These are phyloP conservation scores for Ephialtes manifestator DNA, from an alignment of 2,888 invertebrate genomes.

Conservation along the genomic window DNA sequence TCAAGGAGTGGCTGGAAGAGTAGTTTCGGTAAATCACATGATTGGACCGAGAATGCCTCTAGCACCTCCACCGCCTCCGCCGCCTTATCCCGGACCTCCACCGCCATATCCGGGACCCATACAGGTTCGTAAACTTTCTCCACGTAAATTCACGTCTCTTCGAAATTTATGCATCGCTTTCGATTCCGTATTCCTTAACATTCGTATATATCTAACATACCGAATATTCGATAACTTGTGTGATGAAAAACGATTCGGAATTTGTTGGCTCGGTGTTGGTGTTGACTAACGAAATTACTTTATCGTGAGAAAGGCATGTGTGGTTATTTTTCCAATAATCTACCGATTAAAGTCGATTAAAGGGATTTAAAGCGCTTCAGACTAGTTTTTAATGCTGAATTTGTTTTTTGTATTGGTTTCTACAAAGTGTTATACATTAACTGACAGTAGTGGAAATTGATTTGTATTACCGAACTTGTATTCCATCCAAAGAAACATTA, in stretches of 20 bases:
- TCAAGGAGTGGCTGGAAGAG: constrained; percentile 85
- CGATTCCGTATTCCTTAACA: constrained; percentile 76
- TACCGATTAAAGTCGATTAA: constrained; percentile 66
- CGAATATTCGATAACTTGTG: constrained; percentile 30
- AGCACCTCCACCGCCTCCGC: constrained; percentile 89
- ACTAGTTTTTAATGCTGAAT: background rate
- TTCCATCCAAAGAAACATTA: background rate
- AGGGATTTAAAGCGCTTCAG: background rate
- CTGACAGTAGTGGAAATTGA: background rate
- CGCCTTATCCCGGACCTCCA: constrained; percentile 91
- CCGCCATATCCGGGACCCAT: constrained; percentile 90
- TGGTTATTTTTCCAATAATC: constrained; percentile 41
- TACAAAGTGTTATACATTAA: background rate
- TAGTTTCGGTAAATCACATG: constrained; percentile 84
- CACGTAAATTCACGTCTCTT: constrained; percentile 64
- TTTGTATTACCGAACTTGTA: background rate
- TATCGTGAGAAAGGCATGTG: constrained; percentile 59
- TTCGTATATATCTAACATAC: constrained; percentile 74
- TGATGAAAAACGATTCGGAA: constrained; percentile 24
- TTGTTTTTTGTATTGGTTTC: background rate
- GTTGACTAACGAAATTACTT: constrained; percentile 58
- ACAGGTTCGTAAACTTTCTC: constrained; percentile 80
- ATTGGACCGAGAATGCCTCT: constrained; percentile 85
- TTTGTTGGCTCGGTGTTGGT: constrained; percentile 63
- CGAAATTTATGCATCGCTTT: constrained; percentile 86